A percentile compares a stretch with the other conserved stretches of the same genome.
Conservation (phyloP, 2,888 invertebrate genomes). For the Poecilobothrus nobilitatus region DNA sequence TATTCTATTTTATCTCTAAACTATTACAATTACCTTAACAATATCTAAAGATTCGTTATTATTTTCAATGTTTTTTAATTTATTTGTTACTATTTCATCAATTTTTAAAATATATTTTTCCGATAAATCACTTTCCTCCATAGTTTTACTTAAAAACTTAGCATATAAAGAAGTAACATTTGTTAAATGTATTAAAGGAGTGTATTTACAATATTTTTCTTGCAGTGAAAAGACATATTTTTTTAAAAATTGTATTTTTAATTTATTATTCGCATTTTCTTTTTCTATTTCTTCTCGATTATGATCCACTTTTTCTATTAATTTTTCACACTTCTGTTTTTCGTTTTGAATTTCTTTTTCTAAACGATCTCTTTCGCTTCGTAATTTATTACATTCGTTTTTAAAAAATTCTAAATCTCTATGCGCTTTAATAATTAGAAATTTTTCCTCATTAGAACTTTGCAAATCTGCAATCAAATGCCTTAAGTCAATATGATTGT, state of each 20-base stretch:
- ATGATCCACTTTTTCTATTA: not conserved
- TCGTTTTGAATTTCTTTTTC: slow-evolving; percentile 26
- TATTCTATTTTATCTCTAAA: not conserved
- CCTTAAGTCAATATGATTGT: slow-evolving; percentile 40
- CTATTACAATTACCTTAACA: not conserved
- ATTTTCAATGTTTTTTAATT: slow-evolving; percentile 21
- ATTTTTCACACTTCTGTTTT: slow-evolving; percentile 17
- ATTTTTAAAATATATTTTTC: slow-evolving; percentile 17
- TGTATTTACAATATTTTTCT: slow-evolving; percentile 42
- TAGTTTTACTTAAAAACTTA: slow-evolving; percentile 28
- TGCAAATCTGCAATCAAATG: slow-evolving; percentile 43
- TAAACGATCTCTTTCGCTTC: slow-evolving; percentile 26
- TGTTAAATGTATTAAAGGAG: slow-evolving; percentile 39
- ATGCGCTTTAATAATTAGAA: slow-evolving; percentile 38
- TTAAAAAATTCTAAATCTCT: slow-evolving; percentile 36
- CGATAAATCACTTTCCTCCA: slow-evolving; percentile 16
- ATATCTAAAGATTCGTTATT: not conserved
- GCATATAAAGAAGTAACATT: slow-evolving; percentile 38
- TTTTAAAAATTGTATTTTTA: slow-evolving; percentile 38
- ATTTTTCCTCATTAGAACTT: slow-evolving; percentile 37
- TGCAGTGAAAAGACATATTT: slow-evolving; percentile 33
- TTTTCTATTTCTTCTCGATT: slow-evolving; percentile 28
- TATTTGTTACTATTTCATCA: slow-evolving; percentile 24
- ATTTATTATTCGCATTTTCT: slow-evolving; percentile 30
- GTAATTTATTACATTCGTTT: slow-evolving; percentile 29